A percentile compares a stretch with the other conserved stretches of the same genome.
Conservation (phyloP, 2,888 invertebrate genomes). For the Scaptomyza caliginosa region DNA sequence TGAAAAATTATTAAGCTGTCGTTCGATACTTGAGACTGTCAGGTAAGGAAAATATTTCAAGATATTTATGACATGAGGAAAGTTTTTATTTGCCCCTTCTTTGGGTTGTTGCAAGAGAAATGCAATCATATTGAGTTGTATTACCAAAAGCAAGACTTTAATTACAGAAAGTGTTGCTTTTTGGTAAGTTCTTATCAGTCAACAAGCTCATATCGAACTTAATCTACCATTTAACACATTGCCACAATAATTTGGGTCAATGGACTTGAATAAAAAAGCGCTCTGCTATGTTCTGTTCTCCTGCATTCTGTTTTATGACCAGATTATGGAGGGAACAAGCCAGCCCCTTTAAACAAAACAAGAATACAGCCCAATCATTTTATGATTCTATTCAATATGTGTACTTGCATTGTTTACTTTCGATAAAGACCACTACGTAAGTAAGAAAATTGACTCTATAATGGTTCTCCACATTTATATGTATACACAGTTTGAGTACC, state of each 20-base stretch:
- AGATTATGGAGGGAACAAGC: conserved; percentile 34
- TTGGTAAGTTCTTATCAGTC: conserved; percentile 55
- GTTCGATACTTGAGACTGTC: conserved; percentile 64
- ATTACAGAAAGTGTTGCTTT: conserved; percentile 49
- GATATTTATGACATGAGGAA: conserved; percentile 37
- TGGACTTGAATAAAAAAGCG: conserved; percentile 64
- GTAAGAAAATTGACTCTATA: conserved; percentile 65
- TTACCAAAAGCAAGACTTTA: conserved; percentile 22
- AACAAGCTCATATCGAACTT: conserved; percentile 47
- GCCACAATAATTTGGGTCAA: conserved; percentile 64
- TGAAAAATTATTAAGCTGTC: conserved; percentile 71
- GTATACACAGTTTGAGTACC: conserved; percentile 2
- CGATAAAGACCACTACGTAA: conserved; percentile 59
- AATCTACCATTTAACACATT: conserved; percentile 57
- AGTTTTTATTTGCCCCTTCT: not conserved
- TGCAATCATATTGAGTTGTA: conserved; percentile 26
- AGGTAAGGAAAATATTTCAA: conserved; percentile 40
- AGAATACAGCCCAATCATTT: conserved; percentile 53
- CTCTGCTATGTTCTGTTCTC: conserved; percentile 18
- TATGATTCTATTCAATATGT: conserved; percentile 31
- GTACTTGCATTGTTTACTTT: conserved; percentile 59
- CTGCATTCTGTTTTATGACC: conserved; percentile 31
- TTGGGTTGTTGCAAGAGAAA: conserved; percentile 7
- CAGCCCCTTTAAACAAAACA: conserved; percentile 35
- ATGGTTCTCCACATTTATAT: conserved; percentile 30